Base-by-base conservation (phyloP, 2,113 vertebrate species). In the Elgaria multicarinata region DNA sequence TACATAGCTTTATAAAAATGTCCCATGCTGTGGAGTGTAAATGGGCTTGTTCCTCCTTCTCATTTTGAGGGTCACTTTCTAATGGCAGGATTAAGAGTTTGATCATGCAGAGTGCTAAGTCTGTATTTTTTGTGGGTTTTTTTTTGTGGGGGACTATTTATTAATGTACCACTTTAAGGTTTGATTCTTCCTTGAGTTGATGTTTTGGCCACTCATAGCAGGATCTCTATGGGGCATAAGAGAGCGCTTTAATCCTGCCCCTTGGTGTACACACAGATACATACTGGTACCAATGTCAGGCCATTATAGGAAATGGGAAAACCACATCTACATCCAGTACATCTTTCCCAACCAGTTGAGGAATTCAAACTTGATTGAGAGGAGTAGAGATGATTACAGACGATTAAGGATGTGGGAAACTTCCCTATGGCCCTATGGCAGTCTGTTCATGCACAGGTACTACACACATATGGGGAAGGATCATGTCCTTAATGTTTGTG, bases 1-100 rank as follows among this genome's bases (percentile, higher is more conserved):
- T 89, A 94, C 80, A 33, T 89, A 88, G 88, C 69, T 1, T 87
- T 91, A 84, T 93, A 95, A 92, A 93, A 93, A 93, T 24, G 3
- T 81, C 80, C 42, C 82, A 78, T 82, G 91, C 14, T 81, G 50
- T 78, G 1, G 0, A n/a, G 55, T 18, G 18, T 94, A 92, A 92
- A 91, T 78, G 86, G 28, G 91, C 92, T 90, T 92, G 81, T 88
- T 94, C 71, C 33, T 84, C 62, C 14, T 91, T 28, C 71, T 7
- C 0, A 1, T 80, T n/a, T 36, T 76, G 0, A 0, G 46, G 39
- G 31, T 83, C 83, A 0, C 6, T 83, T 90, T 69, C 28, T 75
- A 0, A 31, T 42, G 36, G 72, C 72, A 64, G 46, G 55, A 58
- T 87, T 64, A 87, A 87, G 55, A 75, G 84, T n/a, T 75, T 62